Evolutionary conservation across 2,113 vertebrate species (phyloP).

Genomic region (Neogale vison): DNA sequence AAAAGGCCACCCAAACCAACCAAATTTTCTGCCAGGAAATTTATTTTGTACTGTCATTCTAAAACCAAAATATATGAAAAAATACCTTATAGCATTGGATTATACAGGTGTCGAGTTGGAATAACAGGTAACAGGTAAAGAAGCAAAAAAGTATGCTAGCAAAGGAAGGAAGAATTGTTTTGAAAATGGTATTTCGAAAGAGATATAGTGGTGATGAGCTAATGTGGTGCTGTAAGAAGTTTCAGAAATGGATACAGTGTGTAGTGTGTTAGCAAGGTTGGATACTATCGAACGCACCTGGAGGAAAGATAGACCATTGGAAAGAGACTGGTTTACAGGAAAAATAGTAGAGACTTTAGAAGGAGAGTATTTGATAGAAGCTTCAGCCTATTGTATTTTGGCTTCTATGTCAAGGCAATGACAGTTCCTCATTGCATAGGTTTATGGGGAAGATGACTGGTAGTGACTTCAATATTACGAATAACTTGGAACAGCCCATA

Average conservation of each 20-base stretch:
- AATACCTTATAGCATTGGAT: neutral
- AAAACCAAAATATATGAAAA: neutral
- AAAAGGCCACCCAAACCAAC: neutral
- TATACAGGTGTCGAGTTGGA: neutral
- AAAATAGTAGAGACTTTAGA: neutral
- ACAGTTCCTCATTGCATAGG: neutral
- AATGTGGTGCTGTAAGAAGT: neutral
- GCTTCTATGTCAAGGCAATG: neutral
- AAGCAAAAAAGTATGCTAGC: neutral
- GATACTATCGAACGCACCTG: neutral
- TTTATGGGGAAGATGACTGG: slow-evolving; percentile 29
- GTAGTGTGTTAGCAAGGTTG: neutral
- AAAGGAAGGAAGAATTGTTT: neutral
- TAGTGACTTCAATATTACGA: slow-evolving; percentile 28
- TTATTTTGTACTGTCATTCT: neutral
- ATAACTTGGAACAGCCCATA: slow-evolving; percentile 5
- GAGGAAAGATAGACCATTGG: neutral
- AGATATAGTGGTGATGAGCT: neutral
- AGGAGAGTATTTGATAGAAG: neutral
- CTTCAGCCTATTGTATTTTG: neutral
- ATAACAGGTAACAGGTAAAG: neutral
- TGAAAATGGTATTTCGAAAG: neutral
- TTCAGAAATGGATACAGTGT: neutral
- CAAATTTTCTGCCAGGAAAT: neutral
- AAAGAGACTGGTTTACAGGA: neutral